Evolutionary conservation across 2,113 vertebrate genomes (phyloP).

Genomic region (Carollia perspicillata): DNA sequence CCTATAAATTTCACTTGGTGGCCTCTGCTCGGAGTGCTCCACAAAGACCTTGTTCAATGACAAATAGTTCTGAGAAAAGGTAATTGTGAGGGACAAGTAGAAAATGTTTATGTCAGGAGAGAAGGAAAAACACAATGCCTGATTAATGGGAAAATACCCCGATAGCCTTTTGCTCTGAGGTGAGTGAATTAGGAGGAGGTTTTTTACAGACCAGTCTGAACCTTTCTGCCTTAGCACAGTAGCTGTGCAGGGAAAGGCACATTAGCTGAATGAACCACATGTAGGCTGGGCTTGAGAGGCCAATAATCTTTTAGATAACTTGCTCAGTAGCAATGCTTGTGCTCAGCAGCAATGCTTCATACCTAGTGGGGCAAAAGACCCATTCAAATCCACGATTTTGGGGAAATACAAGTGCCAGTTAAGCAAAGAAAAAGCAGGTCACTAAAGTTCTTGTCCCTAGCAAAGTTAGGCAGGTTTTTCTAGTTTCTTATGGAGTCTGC

Average conservation of each 20-base stretch:
- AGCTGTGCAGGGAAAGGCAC: not conserved
- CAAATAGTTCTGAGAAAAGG: not conserved
- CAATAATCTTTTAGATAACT: not conserved
- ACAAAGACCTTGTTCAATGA: not conserved
- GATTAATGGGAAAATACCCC: not conserved
- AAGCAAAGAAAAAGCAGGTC: not conserved
- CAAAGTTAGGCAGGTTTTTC: not conserved
- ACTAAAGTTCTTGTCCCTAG: not conserved
- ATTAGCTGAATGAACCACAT: not conserved
- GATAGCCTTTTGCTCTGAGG: not conserved
- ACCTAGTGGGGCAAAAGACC: not conserved
- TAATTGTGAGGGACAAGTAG: not conserved
- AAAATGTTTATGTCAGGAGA: not conserved
- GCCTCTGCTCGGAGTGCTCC: not conserved
- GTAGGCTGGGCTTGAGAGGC: not conserved
- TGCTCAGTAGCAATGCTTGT: not conserved
- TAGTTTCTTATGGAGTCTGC: not conserved
- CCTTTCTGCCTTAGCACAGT: not conserved
- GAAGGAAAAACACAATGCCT: not conserved
- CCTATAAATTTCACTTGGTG: not conserved
- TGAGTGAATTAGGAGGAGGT: not conserved
- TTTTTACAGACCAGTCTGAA: not conserved
- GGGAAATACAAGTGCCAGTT: not conserved
- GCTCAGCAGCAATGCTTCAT: not conserved
- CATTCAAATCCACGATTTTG: not conserved